These are phyloP conservation scores for Crocuta crocuta DNA, from an alignment of 2,113 vertebrate genomes.

Conservation along the genomic window DNA sequence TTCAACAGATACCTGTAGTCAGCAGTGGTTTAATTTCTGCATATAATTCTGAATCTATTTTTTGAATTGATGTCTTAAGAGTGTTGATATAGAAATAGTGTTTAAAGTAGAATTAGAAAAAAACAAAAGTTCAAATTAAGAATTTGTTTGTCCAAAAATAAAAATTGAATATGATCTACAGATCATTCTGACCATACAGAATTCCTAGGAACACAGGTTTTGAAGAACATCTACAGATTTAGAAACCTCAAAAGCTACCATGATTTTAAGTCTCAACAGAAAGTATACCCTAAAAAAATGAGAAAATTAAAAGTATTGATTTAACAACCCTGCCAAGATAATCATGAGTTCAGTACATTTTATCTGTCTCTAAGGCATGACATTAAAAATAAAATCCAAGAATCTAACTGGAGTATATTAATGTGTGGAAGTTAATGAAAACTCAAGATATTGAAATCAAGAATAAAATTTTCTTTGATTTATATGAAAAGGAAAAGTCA, in stretches of 20 bases:
- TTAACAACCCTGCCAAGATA: conserved; percentile 43
- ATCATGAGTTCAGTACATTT: neutral
- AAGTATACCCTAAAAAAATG: neutral
- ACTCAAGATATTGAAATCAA: conserved; percentile 32
- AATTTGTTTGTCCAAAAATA: neutral
- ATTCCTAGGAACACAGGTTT: neutral
- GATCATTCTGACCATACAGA: neutral
- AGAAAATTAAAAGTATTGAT: conserved; percentile 64
- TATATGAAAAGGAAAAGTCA: conserved; percentile 34
- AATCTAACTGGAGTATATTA: neutral
- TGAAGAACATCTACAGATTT: neutral
- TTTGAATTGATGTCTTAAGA: neutral
- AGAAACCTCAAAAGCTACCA: neutral
- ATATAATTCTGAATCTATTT: neutral
- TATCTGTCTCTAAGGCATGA: conserved; percentile 26
- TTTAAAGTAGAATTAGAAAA: neutral
- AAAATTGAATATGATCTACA: neutral
- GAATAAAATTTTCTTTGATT: conserved; percentile 59
- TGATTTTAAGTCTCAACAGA: conserved; percentile 40
- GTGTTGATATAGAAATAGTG: neutral
- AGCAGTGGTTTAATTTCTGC: neutral
- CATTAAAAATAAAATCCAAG: conserved; percentile 67
- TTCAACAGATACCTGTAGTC: neutral
- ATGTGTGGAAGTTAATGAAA: conserved; percentile 77
- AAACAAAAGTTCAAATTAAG: conserved; percentile 7